Base-by-base conservation (phyloP, 2,888 invertebrate species). In the Tiliacea aurago region DNA sequence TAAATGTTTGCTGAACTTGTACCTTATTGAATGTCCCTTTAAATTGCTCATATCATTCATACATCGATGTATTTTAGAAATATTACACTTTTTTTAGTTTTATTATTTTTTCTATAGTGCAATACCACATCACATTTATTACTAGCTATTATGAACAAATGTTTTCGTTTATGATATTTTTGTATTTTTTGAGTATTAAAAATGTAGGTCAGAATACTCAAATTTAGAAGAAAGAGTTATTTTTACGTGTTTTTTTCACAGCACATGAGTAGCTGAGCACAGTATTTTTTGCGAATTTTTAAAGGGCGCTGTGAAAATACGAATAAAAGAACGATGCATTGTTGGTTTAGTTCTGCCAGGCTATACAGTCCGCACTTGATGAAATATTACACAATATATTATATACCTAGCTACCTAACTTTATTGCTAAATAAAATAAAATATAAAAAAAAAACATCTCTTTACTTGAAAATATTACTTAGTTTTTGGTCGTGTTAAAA, bases 11-110 rank as follows among this genome's bases (percentile, higher is more conserved):
- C 72, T 77, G 66, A 76, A 76, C 71, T 49, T 72, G 73, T 83
- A 71, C 74, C 73, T 61, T 71, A 71, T 43, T 75, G 62, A 79
- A 73, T 80, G 72, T 62, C 58, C 73, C 62, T 63, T 75, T 84
- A 73, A 78, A 80, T 88, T 93, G 95, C 95, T 95, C 95, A 95
- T 94, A 87, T 92, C 90, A 90, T 89, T 83, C 88, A 87, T 91
- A 94, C 95, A 95, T 94, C 95, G 95, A 95, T 92, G 84, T 93
- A 91, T 88, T 90, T 88, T 88, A 88, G 73, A 74, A 75, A 63
- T 81, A 83, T 87, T 62, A 84, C 76, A n/a, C 76, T 73, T 84
- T 78, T 76, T 88, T 86, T 87, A 83, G 84, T 85, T 85, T 72
- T 80, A 81, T 71, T 81, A 43, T 78, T 87, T 80, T 86, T 88